Conservation (phyloP, 2,113 vertebrate species). For the Dolichallabes microphthalmus region DNA sequence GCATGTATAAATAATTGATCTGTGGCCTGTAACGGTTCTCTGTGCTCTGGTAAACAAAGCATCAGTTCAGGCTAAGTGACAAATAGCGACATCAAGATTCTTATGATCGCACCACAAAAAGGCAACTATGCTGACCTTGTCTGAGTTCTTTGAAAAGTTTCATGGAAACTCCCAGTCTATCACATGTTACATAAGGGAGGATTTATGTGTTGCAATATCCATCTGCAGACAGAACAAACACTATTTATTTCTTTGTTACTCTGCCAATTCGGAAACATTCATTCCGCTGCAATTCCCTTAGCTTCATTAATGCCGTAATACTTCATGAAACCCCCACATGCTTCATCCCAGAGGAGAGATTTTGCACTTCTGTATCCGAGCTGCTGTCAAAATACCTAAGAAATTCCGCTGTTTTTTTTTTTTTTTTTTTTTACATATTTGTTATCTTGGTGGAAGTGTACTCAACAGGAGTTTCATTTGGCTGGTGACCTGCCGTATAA, state of each 20-base stretch:
- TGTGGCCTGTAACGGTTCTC: background rate
- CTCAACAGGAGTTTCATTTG: background rate
- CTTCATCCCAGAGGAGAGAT: background rate
- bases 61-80: background rate
- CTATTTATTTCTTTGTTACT: conserved; percentile 7
- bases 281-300: background rate
- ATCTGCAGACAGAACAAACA: background rate
- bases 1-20: background rate
- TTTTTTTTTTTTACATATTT: background rate
- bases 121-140: too few relatives aligned
- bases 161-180: background rate
- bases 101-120: background rate
- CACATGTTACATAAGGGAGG: background rate
- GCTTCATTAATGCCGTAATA: background rate
- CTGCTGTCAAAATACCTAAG: conserved; percentile 22
- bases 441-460: background rate
- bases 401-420: conserved; percentile 15
- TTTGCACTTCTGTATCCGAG: background rate
- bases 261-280: background rate
- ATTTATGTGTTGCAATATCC: background rate
- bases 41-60: background rate
- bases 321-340: conserved; percentile 3
- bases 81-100: background rate
- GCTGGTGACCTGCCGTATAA: background rate
- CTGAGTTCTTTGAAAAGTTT: background rate